Conservation (phyloP, 2,888 invertebrate genomes). For the Dermolepida albohirtum region DNA sequence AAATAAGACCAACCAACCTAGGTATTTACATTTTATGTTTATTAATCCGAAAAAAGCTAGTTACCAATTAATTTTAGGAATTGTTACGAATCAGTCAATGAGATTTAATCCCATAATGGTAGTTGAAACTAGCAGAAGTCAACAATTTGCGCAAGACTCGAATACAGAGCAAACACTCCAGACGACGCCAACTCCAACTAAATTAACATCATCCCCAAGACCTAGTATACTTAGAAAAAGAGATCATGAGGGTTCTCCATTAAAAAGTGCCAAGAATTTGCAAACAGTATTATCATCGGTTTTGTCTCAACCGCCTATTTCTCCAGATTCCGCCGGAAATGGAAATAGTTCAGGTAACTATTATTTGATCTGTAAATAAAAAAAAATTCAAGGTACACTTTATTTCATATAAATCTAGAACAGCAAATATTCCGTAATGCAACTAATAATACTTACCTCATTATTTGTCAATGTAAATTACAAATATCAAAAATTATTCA, state of each 20-base stretch:
- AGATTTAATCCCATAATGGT: conserved; percentile 65
- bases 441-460: no score
- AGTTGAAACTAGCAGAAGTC: conserved; percentile 58
- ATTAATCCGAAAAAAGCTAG: conserved; percentile 5
- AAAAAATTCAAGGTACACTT: no score
- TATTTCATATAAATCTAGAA: no score
- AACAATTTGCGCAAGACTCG: conserved; percentile 42
- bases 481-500: no score
- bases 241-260: conserved; percentile 80
- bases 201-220: conserved; percentile 71
- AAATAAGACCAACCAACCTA: conserved; percentile 55
- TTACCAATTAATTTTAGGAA: conserved; percentile 43
- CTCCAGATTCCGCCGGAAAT: conserved; percentile 64
- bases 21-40: conserved; percentile 57
- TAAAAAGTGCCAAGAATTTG: conserved; percentile 75
- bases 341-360: conserved; percentile 62
- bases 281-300: conserved; percentile 61
- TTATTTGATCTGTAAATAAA: no score
- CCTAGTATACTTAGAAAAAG: conserved; percentile 90
- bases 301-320: conserved; percentile 55
- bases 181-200: conserved; percentile 51
- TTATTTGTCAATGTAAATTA: no score
- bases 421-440: no score
- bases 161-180: conserved; percentile 43
- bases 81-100: conserved; percentile 59